Conservation (phyloP, 2,113 vertebrate genomes). For the Odontesthes bonariensis region DNA sequence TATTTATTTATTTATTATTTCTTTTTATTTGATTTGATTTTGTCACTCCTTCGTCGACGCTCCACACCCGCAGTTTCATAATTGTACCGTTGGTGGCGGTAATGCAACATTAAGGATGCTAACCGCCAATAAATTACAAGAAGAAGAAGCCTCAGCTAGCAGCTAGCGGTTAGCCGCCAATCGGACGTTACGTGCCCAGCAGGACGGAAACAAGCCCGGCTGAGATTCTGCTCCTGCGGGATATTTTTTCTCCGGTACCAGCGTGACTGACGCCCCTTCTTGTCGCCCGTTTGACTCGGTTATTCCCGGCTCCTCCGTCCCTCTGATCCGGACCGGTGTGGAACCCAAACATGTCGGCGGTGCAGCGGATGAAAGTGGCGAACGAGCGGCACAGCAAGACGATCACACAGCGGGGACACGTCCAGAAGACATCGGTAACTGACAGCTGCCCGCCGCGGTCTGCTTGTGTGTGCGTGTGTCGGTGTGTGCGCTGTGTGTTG, state of each 20-base stretch:
- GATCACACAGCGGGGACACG: constrained; percentile 86
- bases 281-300: neutral
- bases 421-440: constrained; percentile 83
- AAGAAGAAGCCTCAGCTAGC: constrained; percentile 15
- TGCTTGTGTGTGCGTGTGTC: neutral
- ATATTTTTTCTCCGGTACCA: neutral
- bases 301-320: constrained; percentile 25
- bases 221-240: constrained; percentile 1
- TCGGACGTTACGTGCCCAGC: neutral
- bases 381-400: constrained; percentile 88
- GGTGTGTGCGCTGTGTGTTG: neutral
- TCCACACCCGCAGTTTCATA: too few relatives aligned
- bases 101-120: too few relatives aligned
- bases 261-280: neutral
- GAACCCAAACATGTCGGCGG: constrained; percentile 79
- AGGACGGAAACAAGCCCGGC: constrained; percentile 4
- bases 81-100: too few relatives aligned
- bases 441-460: neutral
- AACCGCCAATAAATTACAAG: too few relatives aligned
- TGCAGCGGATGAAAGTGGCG: constrained; percentile 87
- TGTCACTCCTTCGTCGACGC: too few relatives aligned
- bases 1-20: too few relatives aligned
- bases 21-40: too few relatives aligned
- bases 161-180: constrained; percentile 5
- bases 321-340: constrained; percentile 1